phyloP scores from a whole-genome alignment of 2,888 invertebrate genomes.

The Cephalotes varians region DNA sequence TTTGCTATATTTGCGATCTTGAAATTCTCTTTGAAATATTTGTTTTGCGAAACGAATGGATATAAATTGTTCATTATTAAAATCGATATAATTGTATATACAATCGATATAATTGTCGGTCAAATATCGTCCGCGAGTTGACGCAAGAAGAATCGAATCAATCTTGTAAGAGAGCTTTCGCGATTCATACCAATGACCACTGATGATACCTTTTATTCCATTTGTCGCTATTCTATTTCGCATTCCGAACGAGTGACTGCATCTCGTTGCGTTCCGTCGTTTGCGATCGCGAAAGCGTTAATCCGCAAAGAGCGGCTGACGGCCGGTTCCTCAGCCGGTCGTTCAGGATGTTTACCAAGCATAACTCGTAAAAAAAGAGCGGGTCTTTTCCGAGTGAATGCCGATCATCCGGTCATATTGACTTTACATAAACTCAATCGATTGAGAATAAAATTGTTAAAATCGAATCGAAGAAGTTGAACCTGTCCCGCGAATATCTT shows the following conservation, averaged over 20 bases:
- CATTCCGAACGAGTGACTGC: constrained; percentile 40
- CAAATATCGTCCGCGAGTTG: background rate
- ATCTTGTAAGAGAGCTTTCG: background rate
- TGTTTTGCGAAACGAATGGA: background rate
- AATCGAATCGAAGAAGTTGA: background rate
- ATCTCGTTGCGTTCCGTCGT: constrained; percentile 20
- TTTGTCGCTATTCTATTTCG: constrained; percentile 46
- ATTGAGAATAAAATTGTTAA: constrained; percentile 16
- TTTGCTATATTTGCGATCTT: constrained; percentile 1
- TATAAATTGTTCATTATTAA: background rate
- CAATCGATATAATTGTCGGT: constrained; percentile 1
- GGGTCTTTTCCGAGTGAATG: constrained; percentile 34
- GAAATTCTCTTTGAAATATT: background rate
- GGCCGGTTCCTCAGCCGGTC: constrained; percentile 17
- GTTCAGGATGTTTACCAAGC: constrained; percentile 36
- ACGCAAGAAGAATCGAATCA: background rate
- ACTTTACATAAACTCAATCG: background rate
- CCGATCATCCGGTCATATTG: constrained; percentile 13
- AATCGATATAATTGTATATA: background rate
- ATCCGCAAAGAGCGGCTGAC: constrained; percentile 26
- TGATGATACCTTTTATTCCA: constrained; percentile 50
- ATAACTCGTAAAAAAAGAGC: background rate
- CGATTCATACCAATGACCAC: constrained; percentile 41
- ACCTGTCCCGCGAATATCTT: background rate
- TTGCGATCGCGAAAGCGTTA: constrained; percentile 22